Evolutionary conservation across 2,797 vertebrate genomes (phyloP), one percentile per base, ranked within the genome.

Genomic region (Rallus crepitans): DNA sequence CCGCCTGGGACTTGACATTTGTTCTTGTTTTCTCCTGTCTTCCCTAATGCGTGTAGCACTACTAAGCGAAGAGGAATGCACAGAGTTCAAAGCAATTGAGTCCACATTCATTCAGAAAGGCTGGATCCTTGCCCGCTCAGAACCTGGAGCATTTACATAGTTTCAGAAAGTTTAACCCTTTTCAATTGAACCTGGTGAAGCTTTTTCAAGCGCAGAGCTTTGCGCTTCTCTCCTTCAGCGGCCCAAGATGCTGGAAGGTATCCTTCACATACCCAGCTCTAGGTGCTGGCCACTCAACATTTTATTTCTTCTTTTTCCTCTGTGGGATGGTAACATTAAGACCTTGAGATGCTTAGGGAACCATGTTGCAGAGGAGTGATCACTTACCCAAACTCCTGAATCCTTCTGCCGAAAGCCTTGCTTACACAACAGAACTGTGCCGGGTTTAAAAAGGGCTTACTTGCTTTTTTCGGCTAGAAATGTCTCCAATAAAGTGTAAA

Each of bases 11-110:
- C 85, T 90, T 96, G 97, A 97, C 97, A 96, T 98, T 98, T 97
- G 95, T 96, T 98, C 97, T 97, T 97, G 95, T 97, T 97, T 97
- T 98, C 96, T 96, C 94, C 97, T 96, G 93, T 97, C 97, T 98
- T 95, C 90, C 77, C 97, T 97, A 96, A 97, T 97, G 95, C 84
- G 96, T 97, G 96, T 61, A 96, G 96, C 93, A 95, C 97, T 97
- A 97, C 96, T 98, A 97, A 98, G 97, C 92, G 55, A 96, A 96
- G 96, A 97, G 94, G 98, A 98, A 98, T 97, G 97, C 93, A 93
- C 93, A 89, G 97, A 97, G 96, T 98, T 98, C 97, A 98, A 97
- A 97, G 97, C 89, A 95, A 97, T 95, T 95, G 93, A 97, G 91
- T 86, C 93, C 97, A 97, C 94, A 95, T 97, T 97, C 96, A 97